Conservation (phyloP, 1,140 invertebrate genomes). For the Chionoecetes opilio region DNA sequence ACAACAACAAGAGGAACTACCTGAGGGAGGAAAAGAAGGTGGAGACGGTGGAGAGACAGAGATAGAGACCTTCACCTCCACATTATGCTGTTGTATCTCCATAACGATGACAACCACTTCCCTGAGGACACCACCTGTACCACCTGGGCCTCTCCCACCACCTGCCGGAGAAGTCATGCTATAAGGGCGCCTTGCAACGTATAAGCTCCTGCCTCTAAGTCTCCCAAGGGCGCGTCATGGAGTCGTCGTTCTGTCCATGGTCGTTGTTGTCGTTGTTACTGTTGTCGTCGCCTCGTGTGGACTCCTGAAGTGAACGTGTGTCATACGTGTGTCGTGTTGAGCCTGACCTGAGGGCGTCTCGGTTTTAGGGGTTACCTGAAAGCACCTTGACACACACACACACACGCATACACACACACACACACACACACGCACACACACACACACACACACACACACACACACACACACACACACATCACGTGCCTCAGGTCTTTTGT, state of each 20-base stretch:
- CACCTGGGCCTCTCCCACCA: not conserved
- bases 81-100: constrained; percentile 64
- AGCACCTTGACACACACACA: not conserved
- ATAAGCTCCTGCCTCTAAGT: too few relatives aligned
- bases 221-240: not conserved
- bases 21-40: not conserved
- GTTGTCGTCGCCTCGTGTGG: not conserved
- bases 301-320: not conserved
- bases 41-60: not conserved
- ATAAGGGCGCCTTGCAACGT: not conserved
- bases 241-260: not conserved
- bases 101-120: constrained; percentile 72
- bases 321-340: not conserved
- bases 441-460: constrained; percentile 2
- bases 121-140: not conserved
- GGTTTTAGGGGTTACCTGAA: not conserved
- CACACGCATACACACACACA: not conserved
- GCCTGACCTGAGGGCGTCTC: not conserved
- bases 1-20: not conserved
- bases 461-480: not conserved
- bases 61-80: not conserved
- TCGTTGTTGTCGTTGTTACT: constrained; percentile 28
- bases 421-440: constrained; percentile 25
- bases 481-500: not conserved
- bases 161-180: not conserved